Evolutionary conservation across 2,797 vertebrate species (phyloP).

Genomic region (Gymnothorax javanicus): DNA sequence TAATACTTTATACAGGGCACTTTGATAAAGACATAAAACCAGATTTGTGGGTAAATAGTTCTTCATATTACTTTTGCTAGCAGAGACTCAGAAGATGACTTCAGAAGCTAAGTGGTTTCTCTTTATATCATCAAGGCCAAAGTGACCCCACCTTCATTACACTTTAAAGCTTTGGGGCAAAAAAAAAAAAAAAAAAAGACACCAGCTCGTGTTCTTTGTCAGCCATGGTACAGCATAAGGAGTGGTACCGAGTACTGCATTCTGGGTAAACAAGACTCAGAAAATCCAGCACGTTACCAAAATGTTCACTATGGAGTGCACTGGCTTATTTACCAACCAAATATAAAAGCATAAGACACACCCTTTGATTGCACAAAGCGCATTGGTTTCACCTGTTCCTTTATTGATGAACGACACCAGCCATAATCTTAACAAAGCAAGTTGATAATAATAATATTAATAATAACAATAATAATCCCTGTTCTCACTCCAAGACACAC

Average conservation of each 20-base stretch:
- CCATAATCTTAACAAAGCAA: constrained; percentile 5
- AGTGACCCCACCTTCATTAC: background rate
- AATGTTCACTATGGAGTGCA: too few species aligned
- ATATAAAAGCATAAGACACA: background rate
- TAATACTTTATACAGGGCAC: background rate
- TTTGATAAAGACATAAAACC: background rate
- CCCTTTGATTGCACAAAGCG: background rate
- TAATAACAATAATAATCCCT: background rate
- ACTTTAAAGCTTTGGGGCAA: background rate
- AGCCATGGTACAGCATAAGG: background rate
- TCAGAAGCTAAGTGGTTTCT: background rate
- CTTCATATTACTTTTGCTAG: background rate
- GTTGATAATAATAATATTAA: background rate
- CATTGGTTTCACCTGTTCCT: background rate
- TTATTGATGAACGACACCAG: background rate
- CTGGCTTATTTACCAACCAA: too few species aligned
- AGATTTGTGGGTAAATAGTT: background rate
- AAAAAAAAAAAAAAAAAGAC: background rate
- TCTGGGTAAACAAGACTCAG: too few species aligned
- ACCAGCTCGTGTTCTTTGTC: background rate
- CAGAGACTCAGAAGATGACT: background rate
- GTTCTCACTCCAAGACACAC: constrained; percentile 9
- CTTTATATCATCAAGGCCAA: background rate
- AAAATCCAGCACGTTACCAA: too few species aligned
- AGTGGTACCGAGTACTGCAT: background rate